Conservation (phyloP, 2,888 invertebrate species). For the Gastracanthus pulcherrimus region DNA sequence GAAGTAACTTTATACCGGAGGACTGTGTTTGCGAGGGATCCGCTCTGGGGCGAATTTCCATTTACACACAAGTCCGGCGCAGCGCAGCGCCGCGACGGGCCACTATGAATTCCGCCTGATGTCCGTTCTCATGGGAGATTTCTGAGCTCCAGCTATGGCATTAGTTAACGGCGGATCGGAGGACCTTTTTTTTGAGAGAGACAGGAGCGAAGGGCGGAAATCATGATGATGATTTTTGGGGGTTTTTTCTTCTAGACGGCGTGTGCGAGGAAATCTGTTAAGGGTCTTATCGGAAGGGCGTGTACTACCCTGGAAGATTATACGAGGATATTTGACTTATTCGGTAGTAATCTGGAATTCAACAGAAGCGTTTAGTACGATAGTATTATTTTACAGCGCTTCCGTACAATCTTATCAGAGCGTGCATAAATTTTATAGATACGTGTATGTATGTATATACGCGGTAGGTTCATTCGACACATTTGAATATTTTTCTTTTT, state of each 20-base stretch:
- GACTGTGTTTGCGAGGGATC: conserved; percentile 5
- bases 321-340: not conserved
- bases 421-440: not conserved
- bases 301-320: not conserved
- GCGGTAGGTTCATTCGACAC: not conserved
- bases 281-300: no score
- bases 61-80: not conserved
- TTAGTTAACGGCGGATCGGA: no score
- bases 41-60: not conserved
- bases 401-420: not conserved
- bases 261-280: no score
- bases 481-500: not conserved
- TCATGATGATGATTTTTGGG: no score
- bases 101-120: no score
- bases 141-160: no score
- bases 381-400: not conserved
- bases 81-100: no score
- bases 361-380: not conserved
- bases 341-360: not conserved
- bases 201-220: no score
- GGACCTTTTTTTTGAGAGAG: no score
- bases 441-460: not conserved
- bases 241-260: no score
- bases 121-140: no score
- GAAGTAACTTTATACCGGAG: no score